phyloP scores from a whole-genome alignment of 2,888 invertebrate species.

The Carabus problematicus region DNA sequence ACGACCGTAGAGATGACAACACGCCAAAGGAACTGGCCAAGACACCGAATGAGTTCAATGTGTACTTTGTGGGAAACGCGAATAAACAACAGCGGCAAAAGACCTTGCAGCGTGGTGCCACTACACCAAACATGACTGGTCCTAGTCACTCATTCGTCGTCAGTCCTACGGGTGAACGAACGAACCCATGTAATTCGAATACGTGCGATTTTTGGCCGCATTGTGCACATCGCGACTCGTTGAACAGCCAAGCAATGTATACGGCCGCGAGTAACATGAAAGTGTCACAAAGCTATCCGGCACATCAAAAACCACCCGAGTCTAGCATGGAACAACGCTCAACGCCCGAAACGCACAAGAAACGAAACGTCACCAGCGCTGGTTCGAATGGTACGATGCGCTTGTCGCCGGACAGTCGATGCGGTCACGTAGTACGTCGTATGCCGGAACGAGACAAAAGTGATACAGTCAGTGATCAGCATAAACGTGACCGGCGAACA shows the following conservation, averaged over 20 bases:
- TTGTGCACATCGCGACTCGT: conserved; percentile 61
- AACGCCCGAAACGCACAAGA: conserved; percentile 45
- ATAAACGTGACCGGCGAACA: conserved; percentile 33
- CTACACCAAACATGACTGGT: conserved; percentile 58
- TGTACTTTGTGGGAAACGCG: conserved; percentile 55
- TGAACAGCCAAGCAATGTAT: conserved; percentile 50
- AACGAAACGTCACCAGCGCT: conserved; percentile 40
- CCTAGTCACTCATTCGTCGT: conserved; percentile 49
- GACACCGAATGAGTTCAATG: conserved; percentile 54
- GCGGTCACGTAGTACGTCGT: not conserved
- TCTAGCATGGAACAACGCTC: conserved; percentile 46
- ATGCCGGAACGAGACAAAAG: conserved; percentile 6
- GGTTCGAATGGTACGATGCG: conserved; percentile 7
- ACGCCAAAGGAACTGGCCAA: conserved; percentile 50
- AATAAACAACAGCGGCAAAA: conserved; percentile 56
- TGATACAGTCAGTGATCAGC: conserved; percentile 20
- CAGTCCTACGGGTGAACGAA: conserved; percentile 51
- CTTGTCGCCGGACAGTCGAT: conserved; percentile 29
- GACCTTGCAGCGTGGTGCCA: conserved; percentile 60
- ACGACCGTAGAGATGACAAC: conserved; percentile 52
- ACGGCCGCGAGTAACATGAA: conserved; percentile 57
- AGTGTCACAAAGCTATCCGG: conserved; percentile 64
- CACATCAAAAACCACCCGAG: conserved; percentile 60
- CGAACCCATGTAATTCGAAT: conserved; percentile 61
- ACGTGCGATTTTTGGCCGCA: conserved; percentile 72